Evolutionary conservation across 1,140 invertebrate species (phyloP), one percentile per base, ranked within the genome.

Genomic region (Hylaeus volcanicus): DNA sequence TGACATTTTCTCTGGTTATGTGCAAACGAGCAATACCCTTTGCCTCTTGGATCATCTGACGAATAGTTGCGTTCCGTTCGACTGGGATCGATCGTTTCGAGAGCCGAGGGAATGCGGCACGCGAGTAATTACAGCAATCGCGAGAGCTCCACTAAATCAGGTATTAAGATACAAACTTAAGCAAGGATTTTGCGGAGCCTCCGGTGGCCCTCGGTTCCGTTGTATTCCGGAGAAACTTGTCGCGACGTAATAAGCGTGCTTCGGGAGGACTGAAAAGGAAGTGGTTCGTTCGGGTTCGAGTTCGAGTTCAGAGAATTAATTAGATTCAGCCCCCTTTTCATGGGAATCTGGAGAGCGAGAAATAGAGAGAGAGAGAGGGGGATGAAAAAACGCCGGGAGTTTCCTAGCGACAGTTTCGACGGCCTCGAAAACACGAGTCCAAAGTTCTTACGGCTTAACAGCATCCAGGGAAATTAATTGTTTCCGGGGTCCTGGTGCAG

Each of bases 241-340:
- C 76, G 39, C 61, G 56, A 39, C 53, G 26, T 74, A 74, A 51
- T 48, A 74, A 73, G 41, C 51, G 58, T 68, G 82, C 83, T 85
- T 48, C 51, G 51, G 9, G 58, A 8, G 74, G 58, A 53, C 26
- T 26, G 26, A 26, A 26, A 26, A 26, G 26, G 5, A 48, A 48
- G 5, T 1, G 45, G 45, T 6, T 48, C 65, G 74, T 78, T 77
- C 82, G 26, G 26, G 84, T 82, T 86, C 81, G 86, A 83, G 77
- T 86, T 84, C 74, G 82, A 80, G 84, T 84, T 84, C 79, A 74
- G 73, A 73, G 78, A 83, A 88, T 88, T 88, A 88, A 88, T 88
- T 87, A 87, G 74, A 88, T 45, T 15, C 55, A 15, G 5, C 11
- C 2, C 41, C 53, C 41, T 69, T 71, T 71, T 43, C 58, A 51